Evolutionary conservation across 2,113 vertebrate genomes (phyloP).

Genomic region (Sander lucioperca): DNA sequence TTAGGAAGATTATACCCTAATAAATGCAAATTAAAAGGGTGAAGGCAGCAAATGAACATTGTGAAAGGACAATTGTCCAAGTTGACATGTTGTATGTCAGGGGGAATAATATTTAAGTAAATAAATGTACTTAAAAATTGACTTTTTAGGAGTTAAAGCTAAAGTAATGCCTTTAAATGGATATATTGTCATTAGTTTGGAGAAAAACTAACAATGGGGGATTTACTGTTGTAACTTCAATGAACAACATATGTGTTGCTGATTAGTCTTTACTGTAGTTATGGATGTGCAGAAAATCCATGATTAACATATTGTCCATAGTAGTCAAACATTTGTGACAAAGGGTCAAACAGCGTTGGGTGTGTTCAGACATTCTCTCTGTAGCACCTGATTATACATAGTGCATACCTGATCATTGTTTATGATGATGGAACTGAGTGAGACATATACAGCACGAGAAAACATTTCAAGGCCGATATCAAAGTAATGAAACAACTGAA

Average conservation of each 20-base stretch:
- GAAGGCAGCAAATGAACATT: background rate
- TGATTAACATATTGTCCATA: background rate
- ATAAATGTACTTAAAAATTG: background rate
- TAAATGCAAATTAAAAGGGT: background rate
- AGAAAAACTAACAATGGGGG: background rate
- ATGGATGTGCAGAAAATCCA: background rate
- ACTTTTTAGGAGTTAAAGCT: background rate
- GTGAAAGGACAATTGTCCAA: background rate
- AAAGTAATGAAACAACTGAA: background rate
- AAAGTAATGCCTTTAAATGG: background rate
- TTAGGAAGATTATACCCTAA: background rate
- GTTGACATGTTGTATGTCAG: background rate
- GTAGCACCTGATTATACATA: background rate
- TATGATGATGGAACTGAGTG: background rate
- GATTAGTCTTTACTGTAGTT: background rate
- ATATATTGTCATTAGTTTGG: background rate
- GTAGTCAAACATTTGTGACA: background rate
- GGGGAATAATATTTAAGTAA: background rate
- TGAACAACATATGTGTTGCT: background rate
- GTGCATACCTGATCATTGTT: background rate
- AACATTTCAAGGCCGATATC: background rate
- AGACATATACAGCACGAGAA: background rate
- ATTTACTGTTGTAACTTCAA: background rate
- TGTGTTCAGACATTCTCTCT: background rate
- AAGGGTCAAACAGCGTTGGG: background rate